phyloP scores from a whole-genome alignment of 2,113 vertebrate species.

The Asarcornis scutulata region DNA sequence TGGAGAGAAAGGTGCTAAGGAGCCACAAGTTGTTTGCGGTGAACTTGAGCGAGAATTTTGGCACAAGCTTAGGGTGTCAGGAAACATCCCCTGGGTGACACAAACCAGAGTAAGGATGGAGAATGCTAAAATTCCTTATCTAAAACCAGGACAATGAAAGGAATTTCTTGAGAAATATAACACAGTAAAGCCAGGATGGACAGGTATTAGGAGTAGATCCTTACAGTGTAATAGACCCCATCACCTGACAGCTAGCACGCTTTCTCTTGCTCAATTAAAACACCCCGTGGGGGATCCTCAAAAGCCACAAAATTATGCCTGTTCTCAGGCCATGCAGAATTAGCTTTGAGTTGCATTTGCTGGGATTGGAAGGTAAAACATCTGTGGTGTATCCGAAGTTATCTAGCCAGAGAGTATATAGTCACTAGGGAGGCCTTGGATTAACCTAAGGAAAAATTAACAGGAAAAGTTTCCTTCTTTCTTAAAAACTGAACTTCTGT shows the following conservation, averaged over 20 bases:
- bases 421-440: background rate
- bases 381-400: background rate
- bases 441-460: background rate
- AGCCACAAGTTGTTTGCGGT: background rate
- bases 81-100: background rate
- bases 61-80: background rate
- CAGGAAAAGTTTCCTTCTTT: background rate
- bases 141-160: background rate
- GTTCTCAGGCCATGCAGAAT: background rate
- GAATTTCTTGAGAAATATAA: background rate
- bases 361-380: background rate
- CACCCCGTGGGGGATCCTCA: rapidly evolving
- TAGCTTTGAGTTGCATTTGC: rapidly evolving
- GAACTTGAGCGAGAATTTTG: background rate
- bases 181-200: background rate
- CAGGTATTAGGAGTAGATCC: rapidly evolving
- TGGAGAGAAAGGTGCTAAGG: background rate
- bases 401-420: background rate
- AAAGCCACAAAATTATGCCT: rapidly evolving
- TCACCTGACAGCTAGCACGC: rapidly evolving
- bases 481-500: background rate
- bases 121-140: background rate
- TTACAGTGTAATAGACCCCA: background rate
- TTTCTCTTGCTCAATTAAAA: background rate
- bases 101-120: background rate